A percentile compares a stretch with the other conserved stretches of the same genome.
These are phyloP conservation scores for Oncorhynchus kisutch DNA, from an alignment of 2,113 vertebrate genomes.

Conservation along the genomic window DNA sequence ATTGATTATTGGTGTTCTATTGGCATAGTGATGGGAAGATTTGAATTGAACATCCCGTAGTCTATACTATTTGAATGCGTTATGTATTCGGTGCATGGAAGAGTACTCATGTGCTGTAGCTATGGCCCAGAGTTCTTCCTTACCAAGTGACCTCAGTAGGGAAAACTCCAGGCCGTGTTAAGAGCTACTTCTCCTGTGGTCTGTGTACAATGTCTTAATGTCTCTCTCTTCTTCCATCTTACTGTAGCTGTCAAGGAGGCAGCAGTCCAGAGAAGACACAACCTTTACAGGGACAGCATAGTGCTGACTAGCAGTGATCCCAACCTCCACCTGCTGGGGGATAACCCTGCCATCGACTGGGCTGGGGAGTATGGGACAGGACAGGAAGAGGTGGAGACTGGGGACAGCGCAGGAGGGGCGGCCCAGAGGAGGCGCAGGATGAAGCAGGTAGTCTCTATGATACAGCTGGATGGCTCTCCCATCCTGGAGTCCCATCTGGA, in stretches of 20 bases:
- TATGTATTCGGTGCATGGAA: too few species aligned
- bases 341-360: constrained; percentile 85
- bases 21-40: too few species aligned
- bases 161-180: too few species aligned
- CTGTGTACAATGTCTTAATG: background rate
- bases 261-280: constrained; percentile 90
- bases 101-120: too few species aligned
- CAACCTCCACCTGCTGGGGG: constrained; percentile 86
- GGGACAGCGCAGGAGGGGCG: background rate
- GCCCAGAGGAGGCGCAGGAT: constrained; percentile 74
- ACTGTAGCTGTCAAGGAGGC: constrained; percentile 90
- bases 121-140: too few species aligned
- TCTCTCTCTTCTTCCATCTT: background rate
- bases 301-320: constrained; percentile 92
- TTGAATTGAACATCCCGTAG: too few species aligned
- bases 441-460: constrained; percentile 90
- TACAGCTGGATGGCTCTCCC: constrained; percentile 77
- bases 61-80: too few species aligned
- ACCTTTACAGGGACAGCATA: constrained; percentile 93
- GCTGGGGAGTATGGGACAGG: constrained; percentile 45
- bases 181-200: background rate
- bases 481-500: constrained; percentile 61
- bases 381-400: constrained; percentile 32
- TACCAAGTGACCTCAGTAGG: too few species aligned
- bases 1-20: too few species aligned